Conservation (phyloP, 2,888 invertebrate genomes). For the Thereva unica region DNA sequence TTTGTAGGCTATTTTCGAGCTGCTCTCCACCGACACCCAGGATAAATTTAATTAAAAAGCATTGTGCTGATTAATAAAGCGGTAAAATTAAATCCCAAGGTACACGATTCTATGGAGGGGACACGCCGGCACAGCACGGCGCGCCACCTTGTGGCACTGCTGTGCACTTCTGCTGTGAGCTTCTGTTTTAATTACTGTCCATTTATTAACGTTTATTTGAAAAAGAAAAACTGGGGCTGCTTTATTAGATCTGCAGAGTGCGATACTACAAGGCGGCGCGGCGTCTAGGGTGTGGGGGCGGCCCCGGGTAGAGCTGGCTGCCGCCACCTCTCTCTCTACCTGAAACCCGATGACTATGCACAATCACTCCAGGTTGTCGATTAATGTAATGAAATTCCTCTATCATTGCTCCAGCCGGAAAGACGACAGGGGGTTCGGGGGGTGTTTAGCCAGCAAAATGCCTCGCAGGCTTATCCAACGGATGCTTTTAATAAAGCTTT, state of each 20-base stretch:
- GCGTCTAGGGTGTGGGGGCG: background rate
- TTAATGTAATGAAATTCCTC: conserved; percentile 40
- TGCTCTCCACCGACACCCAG: background rate
- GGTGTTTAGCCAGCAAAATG: background rate
- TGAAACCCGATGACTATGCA: conserved; percentile 12
- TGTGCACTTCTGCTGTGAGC: conserved; percentile 13
- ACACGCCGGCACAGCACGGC: background rate
- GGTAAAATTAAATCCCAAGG: conserved; percentile 25
- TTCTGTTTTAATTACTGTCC: conserved; percentile 29
- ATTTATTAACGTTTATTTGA: conserved; percentile 27
- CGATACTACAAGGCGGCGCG: conserved; percentile 9
- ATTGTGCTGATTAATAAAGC: conserved; percentile 32
- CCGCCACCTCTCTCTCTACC: background rate
- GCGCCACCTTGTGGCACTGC: conserved; percentile 11
- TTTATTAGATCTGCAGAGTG: conserved; percentile 28
- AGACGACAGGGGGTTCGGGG: conserved; percentile 2
- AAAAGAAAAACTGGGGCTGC: conserved; percentile 9
- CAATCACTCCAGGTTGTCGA: conserved; percentile 29
- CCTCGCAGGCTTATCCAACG: conserved; percentile 18
- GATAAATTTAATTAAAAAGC: conserved; percentile 33
- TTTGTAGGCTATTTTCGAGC: no score
- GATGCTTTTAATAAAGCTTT: conserved; percentile 46
- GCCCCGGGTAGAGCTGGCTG: no score
- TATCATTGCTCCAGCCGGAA: conserved; percentile 26
- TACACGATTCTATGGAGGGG: background rate